Conservation (phyloP, 1,140 invertebrate genomes). For the Physella acuta region DNA sequence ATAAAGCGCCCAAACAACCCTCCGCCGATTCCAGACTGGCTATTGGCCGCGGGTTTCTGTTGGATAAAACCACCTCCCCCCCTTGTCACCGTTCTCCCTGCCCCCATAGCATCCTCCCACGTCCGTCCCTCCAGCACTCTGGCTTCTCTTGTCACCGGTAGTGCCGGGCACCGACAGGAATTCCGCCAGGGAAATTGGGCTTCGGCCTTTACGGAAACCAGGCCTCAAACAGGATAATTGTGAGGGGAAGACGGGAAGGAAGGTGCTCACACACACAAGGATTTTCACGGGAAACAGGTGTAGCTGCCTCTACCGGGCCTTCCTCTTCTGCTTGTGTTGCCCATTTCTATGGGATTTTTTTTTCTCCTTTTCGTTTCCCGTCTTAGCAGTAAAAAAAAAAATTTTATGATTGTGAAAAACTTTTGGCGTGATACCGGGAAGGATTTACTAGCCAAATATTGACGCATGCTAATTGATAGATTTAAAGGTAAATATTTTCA, state of each 20-base stretch:
- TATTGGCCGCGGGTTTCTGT: too few species aligned
- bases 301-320: background rate
- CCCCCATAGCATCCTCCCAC: conserved; percentile 8
- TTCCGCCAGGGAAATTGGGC: conserved; percentile 25
- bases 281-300: conserved; percentile 22
- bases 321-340: background rate
- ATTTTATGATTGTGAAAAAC: too few species aligned
- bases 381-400: too few species aligned
- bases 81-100: background rate
- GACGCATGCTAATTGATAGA: too few species aligned
- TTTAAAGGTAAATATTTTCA: too few species aligned
- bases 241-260: conserved; percentile 23
- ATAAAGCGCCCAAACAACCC: too few species aligned
- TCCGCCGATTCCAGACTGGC: too few species aligned
- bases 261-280: conserved; percentile 7
- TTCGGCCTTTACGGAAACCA: conserved; percentile 18
- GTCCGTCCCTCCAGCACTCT: conserved; percentile 8
- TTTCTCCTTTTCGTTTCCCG: background rate
- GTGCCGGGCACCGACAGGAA: conserved; percentile 23
- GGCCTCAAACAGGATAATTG: conserved; percentile 25
- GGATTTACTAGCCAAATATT: too few species aligned
- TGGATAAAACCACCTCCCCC: background rate
- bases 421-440: too few species aligned
- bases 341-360: background rate
- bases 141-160: conserved; percentile 23